phyloP scores from a whole-genome alignment of 2,113 vertebrate genomes.

The Gambusia holbrooki region DNA sequence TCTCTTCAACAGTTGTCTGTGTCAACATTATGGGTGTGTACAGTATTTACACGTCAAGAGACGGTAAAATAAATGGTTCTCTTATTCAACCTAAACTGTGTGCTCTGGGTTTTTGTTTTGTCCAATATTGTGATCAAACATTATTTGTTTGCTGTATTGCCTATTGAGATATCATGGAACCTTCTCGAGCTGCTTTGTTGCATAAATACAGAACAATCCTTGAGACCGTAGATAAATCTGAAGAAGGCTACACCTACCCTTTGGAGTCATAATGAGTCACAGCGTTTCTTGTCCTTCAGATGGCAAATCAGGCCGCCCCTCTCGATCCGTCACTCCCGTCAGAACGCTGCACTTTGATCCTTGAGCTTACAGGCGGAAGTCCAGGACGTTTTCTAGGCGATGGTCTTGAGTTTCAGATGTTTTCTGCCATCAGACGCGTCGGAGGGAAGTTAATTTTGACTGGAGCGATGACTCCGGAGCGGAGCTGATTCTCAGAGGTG shows the following conservation, averaged over 20 bases:
- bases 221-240: constrained; percentile 32
- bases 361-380: constrained; percentile 46
- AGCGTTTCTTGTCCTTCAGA: constrained; percentile 7
- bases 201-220: not conserved
- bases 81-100: constrained; percentile 56
- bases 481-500: constrained; percentile 48
- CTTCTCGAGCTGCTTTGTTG: not conserved
- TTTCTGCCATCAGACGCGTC: not conserved
- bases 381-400: not conserved
- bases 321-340: constrained; percentile 23
- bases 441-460: not conserved
- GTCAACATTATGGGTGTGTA: constrained; percentile 75
- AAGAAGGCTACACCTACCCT: constrained; percentile 49
- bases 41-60: constrained; percentile 73
- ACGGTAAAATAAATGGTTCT: constrained; percentile 78
- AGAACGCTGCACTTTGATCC: constrained; percentile 71
- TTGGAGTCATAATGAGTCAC: constrained; percentile 58
- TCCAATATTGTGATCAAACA: not conserved
- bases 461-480: constrained; percentile 25
- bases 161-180: not conserved
- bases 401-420: not conserved
- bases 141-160: not conserved
- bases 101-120: constrained; percentile 21
- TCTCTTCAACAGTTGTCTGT: constrained; percentile 66
- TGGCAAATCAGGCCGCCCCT: constrained; percentile 22